Conservation (phyloP, 2,888 invertebrate genomes). For the Philaethria dido region DNA sequence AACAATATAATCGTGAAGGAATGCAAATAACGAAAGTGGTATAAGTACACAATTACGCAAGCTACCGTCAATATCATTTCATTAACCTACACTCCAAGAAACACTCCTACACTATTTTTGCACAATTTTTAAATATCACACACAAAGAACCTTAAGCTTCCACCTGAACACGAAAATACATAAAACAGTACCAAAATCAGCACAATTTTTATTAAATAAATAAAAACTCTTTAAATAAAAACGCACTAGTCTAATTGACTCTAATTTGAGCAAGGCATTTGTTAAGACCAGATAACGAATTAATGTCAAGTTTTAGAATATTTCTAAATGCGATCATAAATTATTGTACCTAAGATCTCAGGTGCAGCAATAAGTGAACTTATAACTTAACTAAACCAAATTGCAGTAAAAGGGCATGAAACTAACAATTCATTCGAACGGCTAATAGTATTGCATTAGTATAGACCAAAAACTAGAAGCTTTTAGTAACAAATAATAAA, state of each 20-base stretch:
- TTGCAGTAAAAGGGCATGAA: slow-evolving; percentile 56
- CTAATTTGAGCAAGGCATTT: background rate
- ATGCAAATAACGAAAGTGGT: slow-evolving; percentile 12
- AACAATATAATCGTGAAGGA: slow-evolving; percentile 3
- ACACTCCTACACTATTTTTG: slow-evolving; percentile 14
- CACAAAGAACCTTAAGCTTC: slow-evolving; percentile 11
- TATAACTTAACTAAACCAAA: slow-evolving; percentile 47
- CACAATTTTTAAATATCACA: slow-evolving; percentile 15
- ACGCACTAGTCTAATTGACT: background rate
- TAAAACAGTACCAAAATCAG: background rate
- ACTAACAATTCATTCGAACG: slow-evolving; percentile 54
- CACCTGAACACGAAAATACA: background rate
- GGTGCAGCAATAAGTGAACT: slow-evolving; percentile 25
- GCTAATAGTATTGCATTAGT: slow-evolving; percentile 67
- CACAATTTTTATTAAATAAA: background rate
- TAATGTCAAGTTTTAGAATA: background rate
- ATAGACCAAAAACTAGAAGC: slow-evolving; percentile 62
- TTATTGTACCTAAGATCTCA: background rate
- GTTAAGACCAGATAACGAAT: background rate
- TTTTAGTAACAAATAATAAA: slow-evolving; percentile 54
- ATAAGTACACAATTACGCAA: slow-evolving; percentile 28
- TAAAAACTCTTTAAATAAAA: background rate
- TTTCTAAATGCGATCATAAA: background rate
- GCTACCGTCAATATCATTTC: slow-evolving; percentile 20
- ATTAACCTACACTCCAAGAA: slow-evolving; percentile 1